Evolutionary conservation across 2,797 vertebrate species (phyloP).

Genomic region (Oreochromis grahami): DNA sequence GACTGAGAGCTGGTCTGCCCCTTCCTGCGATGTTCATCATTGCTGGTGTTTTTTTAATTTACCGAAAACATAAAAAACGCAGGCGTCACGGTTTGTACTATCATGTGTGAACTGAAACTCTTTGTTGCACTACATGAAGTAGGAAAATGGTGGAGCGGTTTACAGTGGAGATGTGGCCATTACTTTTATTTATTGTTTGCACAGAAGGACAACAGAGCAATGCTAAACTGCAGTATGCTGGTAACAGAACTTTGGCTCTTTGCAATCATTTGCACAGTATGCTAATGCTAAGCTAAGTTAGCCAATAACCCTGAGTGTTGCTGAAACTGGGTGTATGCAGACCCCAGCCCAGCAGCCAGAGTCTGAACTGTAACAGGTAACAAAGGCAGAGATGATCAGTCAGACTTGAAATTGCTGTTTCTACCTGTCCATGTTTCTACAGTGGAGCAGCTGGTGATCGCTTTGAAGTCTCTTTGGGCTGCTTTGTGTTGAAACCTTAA

Average conservation of each 20-base stretch:
- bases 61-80: not conserved
- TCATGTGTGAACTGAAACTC: not conserved
- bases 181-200: not conserved
- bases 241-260: not conserved
- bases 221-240: not conserved
- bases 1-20: not conserved
- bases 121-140: not conserved
- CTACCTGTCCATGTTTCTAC: not conserved
- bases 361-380: not conserved
- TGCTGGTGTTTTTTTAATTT: not conserved
- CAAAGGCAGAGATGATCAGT: not conserved
- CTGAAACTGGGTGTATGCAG: not conserved
- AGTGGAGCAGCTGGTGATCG: not conserved
- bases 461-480: not conserved
- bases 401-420: not conserved
- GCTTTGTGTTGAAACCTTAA: not conserved
- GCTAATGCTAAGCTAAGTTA: not conserved
- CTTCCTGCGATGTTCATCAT: not conserved
- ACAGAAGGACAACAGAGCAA: not conserved
- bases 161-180: not conserved
- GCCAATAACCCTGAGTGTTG: not conserved
- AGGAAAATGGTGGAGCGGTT: rapidly evolving
- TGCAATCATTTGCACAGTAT: not conserved
- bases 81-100: not conserved
- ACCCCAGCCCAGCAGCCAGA: rapidly evolving